Base-by-base conservation (phyloP, 2,797 vertebrate species). In the Betta splendens region DNA sequence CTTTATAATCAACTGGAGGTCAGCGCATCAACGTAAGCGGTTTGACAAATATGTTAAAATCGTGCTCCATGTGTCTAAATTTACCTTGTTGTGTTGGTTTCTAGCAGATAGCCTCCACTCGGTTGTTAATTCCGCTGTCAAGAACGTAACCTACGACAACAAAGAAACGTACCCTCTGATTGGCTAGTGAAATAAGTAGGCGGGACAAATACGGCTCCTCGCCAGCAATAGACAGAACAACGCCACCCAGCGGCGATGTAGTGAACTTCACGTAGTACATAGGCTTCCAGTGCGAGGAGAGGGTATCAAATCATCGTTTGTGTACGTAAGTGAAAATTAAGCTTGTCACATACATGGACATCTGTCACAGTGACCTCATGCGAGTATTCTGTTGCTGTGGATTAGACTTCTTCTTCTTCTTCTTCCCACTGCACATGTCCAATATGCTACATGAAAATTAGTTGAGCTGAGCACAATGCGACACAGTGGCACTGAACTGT, bases 81-180 rank as follows among this genome's bases (percentile, higher is more conserved):
- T 61, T 86, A 92, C 91, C 90, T 89, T 89, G 43, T 80, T 85
- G 28, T 70, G 69, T 81, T 64, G 72, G 60, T 79, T 81, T 75
- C 44, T 71, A 55, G 75, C 64, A 53, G 72, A 46, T 79, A 77
- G 75, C 74, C 59, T 81, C 54, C 44, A 54, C 55, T 47, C 21
- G 69, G 43, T 67, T 35, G 55, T 74, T 64, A 79, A 72, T 76
- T 86, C 85, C 81, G 85, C 77, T 71, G 73, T 84, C 79, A 81
- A 69, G 40, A 18, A 81, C 75, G 83, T 79, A 69, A 80, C 74
- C 81, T 77, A 71, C 60, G 70, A 89, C 89, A 88, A 90, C 90
- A 92, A 78, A 77, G 45, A 42, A 75, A 82, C 85, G 84, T 75
- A 31, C 7, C 4, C 44, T 55, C 11, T 87, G 81, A 93, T 92